Percentiles rank a stretch among this genome's conserved stretches.
Conservation (phyloP, 2,113 vertebrate genomes). For the Xenopus laevis region DNA sequence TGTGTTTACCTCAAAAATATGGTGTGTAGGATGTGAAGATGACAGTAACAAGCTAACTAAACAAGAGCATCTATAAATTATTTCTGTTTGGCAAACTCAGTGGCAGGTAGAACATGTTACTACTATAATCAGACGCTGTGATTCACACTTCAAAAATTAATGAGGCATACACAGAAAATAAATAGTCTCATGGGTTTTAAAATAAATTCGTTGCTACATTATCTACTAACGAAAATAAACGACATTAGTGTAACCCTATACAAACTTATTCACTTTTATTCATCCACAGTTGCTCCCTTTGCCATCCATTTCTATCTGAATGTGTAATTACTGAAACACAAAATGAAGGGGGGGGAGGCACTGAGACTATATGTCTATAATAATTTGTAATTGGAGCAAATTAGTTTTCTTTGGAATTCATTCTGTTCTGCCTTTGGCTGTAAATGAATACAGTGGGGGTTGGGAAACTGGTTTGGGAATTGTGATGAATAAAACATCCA, state of each 20-base stretch:
- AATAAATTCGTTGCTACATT: background rate
- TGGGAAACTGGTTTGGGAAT: background rate
- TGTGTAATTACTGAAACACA: conserved; percentile 16
- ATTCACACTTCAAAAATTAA: conserved; percentile 34
- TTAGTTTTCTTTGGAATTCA: conserved; percentile 5
- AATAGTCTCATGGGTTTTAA: conserved; percentile 2
- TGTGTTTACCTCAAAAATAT: conserved; percentile 16
- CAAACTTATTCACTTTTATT: background rate
- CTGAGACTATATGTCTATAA: background rate
- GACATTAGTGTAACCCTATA: background rate
- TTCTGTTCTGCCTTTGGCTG: background rate
- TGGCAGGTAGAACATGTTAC: conserved; percentile 28
- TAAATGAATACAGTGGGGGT: background rate
- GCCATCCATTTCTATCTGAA: background rate
- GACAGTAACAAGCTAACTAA: conserved; percentile 8
- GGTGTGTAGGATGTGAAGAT: conserved; percentile 8
- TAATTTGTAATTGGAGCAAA: background rate
- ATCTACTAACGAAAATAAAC: background rate
- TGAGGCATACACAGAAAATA: conserved; percentile 24
- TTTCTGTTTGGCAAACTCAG: conserved; percentile 25
- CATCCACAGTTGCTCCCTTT: background rate
- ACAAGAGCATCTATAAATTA: conserved; percentile 24
- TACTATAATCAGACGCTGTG: conserved; percentile 17
- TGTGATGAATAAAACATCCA: background rate
- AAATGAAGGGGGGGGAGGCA: background rate